Evolutionary conservation across 2,113 vertebrate species (phyloP).

Genomic region (Festucalex cinctus): DNA sequence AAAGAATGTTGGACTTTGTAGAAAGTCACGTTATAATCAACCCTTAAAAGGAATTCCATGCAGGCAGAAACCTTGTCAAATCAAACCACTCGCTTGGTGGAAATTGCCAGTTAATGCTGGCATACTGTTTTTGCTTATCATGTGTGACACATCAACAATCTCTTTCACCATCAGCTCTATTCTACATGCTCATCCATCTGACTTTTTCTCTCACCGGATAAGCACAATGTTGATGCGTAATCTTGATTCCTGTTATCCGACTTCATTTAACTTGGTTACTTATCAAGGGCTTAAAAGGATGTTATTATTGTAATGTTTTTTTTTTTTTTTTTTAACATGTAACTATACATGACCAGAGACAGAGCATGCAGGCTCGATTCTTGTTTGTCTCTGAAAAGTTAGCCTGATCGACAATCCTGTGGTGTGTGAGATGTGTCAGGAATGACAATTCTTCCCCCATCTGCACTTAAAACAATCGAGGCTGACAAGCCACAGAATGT

Average conservation of each 20-base stretch:
- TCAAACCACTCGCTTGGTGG: background rate
- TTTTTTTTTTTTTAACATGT: background rate
- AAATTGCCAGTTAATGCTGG: background rate
- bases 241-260: background rate
- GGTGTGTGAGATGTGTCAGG: background rate
- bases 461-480: background rate
- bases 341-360: background rate
- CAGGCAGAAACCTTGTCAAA: background rate
- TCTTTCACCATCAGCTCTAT: background rate
- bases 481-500: background rate
- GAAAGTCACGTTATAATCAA: too few relatives aligned
- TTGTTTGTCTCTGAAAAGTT: too few relatives aligned
- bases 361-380: too few relatives aligned
- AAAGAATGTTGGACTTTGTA: background rate
- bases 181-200: background rate
- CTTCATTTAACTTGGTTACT: background rate
- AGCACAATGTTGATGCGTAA: background rate
- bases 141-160: background rate
- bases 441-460: background rate
- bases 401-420: background rate
- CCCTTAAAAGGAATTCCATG: background rate
- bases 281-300: background rate
- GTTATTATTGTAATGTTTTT: too few relatives aligned
- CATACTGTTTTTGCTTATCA: background rate
- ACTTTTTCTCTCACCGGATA: background rate